Evolutionary conservation across 2,888 invertebrate species (phyloP).

Genomic region (Drosophila phalerata): DNA sequence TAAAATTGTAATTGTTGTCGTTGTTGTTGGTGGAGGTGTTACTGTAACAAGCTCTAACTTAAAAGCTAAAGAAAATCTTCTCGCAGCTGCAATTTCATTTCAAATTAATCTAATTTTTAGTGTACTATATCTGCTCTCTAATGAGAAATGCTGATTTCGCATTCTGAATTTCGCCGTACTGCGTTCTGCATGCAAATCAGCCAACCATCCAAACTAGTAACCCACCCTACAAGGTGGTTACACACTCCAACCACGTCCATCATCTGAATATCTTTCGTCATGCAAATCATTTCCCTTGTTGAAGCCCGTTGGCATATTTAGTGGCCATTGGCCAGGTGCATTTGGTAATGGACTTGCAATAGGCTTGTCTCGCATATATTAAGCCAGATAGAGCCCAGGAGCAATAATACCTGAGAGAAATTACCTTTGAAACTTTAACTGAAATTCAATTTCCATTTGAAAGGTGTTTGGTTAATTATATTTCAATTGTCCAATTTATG

Average conservation of each 20-base stretch:
- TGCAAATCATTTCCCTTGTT: slow-evolving; percentile 57
- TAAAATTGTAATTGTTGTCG: no score
- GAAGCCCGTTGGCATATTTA: slow-evolving; percentile 58
- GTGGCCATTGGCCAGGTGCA: slow-evolving; percentile 49
- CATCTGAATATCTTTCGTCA: slow-evolving; percentile 54
- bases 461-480: not conserved
- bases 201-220: not conserved
- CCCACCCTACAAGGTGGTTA: slow-evolving; percentile 5
- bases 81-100: slow-evolving; percentile 69
- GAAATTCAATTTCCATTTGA: slow-evolving; percentile 18
- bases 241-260: slow-evolving; percentile 15
- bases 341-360: slow-evolving; percentile 65
- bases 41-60: slow-evolving; percentile 14
- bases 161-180: slow-evolving; percentile 47
- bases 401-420: slow-evolving; percentile 28
- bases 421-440: slow-evolving; percentile 12
- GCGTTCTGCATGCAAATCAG: slow-evolving; percentile 71
- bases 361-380: slow-evolving; percentile 46
- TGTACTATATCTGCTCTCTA: slow-evolving; percentile 51
- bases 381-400: not conserved
- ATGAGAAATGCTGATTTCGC: slow-evolving; percentile 79
- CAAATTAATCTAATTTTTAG: slow-evolving; percentile 77
- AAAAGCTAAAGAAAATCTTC: slow-evolving; percentile 45
- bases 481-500: slow-evolving; percentile 1
- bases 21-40: not conserved